Evolutionary conservation across 2,888 invertebrate species (phyloP).

Genomic region (Parnassius mnemosyne): DNA sequence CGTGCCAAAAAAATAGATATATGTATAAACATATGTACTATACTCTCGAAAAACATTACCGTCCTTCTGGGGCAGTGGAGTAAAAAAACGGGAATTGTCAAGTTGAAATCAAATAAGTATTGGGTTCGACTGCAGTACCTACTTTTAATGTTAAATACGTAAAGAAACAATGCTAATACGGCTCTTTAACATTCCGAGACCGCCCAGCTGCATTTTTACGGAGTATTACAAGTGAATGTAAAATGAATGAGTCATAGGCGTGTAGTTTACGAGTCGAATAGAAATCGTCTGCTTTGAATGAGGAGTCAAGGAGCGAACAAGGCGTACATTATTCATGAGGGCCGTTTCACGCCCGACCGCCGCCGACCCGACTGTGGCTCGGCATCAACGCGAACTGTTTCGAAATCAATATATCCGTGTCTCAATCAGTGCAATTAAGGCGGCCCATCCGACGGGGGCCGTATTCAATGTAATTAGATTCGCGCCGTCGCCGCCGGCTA

Average conservation of each 20-base stretch:
- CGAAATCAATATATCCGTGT: conserved; percentile 78
- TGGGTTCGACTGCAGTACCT: conserved; percentile 9
- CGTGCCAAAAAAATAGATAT: no score
- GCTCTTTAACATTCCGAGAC: conserved; percentile 68
- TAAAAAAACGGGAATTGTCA: no score
- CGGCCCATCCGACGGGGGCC: conserved; percentile 55
- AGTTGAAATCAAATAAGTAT: conserved; percentile 9
- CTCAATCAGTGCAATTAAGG: conserved; percentile 78
- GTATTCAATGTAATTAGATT: conserved; percentile 72
- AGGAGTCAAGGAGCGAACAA: conserved; percentile 75
- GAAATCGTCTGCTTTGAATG: conserved; percentile 78
- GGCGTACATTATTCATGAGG: conserved; percentile 76
- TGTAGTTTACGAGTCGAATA: conserved; percentile 75
- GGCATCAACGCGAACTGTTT: conserved; percentile 61
- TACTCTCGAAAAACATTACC: no score
- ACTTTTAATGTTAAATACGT: conserved; percentile 38
- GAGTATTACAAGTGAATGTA: conserved; percentile 73
- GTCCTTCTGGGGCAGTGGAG: no score
- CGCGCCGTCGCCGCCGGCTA: conserved; percentile 52
- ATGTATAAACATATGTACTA: no score
- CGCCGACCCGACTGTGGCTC: conserved; percentile 38
- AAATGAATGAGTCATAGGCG: conserved; percentile 77
- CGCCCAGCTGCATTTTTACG: conserved; percentile 72
- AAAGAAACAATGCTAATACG: conserved; percentile 46
- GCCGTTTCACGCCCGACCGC: conserved; percentile 62